A percentile compares a stretch with the other conserved stretches of the same genome.
Evolutionary conservation across 2,113 vertebrate species (phyloP).

Genomic region (Malurus elegans): DNA sequence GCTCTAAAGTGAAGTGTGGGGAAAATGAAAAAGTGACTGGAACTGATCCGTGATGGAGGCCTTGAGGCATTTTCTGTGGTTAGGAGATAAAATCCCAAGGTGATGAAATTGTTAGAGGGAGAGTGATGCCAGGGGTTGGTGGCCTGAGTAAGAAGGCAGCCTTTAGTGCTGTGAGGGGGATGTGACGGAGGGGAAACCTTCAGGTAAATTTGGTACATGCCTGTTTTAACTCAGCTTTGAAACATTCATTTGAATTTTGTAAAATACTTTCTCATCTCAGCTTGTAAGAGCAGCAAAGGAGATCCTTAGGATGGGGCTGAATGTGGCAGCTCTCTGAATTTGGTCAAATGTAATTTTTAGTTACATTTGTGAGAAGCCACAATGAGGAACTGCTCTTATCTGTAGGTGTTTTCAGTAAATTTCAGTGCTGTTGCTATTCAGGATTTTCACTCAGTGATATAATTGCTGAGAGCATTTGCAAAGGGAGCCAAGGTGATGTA

Average conservation of each 20-base stretch:
- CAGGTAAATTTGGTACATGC: not conserved
- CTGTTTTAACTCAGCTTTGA: not conserved
- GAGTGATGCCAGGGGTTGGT: not conserved
- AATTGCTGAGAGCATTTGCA: not conserved
- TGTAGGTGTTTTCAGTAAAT: not conserved
- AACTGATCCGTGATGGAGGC: not conserved
- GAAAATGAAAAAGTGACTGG: not conserved
- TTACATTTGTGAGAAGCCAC: not conserved
- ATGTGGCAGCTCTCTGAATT: not conserved
- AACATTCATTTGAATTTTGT: not conserved
- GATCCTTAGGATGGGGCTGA: not conserved
- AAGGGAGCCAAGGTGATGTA: not conserved
- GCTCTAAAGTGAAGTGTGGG: not conserved
- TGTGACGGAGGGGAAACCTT: not conserved
- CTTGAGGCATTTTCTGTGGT: not conserved
- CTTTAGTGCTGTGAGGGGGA: fast-evolving
- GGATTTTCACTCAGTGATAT: not conserved
- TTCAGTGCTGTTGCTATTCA: not conserved
- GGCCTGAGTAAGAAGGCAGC: not conserved
- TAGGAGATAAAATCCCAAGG: not conserved
- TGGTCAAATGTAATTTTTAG: not conserved
- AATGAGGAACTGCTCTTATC: not conserved
- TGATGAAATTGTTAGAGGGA: not conserved
- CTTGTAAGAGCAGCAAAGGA: not conserved
- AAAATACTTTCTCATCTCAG: not conserved